A percentile compares a stretch with the other conserved stretches of the same genome.
phyloP scores from a whole-genome alignment of 1,140 invertebrate genomes.

The Tetramorium alpestre region DNA sequence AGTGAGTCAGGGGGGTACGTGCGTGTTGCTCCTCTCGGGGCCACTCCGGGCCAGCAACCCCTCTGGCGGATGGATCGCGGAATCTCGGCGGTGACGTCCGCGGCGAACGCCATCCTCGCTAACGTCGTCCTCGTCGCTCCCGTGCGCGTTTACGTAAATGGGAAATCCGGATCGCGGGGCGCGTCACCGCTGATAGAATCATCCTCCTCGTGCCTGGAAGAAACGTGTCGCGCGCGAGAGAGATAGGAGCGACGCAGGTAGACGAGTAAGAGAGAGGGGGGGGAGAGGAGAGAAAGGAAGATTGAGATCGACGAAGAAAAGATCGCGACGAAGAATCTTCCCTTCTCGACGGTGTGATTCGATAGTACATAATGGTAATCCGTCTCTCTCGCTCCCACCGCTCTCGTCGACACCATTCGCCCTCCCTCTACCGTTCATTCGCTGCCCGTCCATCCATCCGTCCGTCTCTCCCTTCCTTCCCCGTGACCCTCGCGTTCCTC shows the following conservation, averaged over 20 bases:
- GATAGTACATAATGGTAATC: slow-evolving; percentile 45
- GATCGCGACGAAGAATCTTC: slow-evolving; percentile 38
- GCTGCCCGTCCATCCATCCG: too few species aligned
- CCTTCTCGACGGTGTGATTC: slow-evolving; percentile 38
- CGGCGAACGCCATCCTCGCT: background rate
- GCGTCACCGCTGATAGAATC: slow-evolving; percentile 18
- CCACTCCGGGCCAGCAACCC: slow-evolving; percentile 59
- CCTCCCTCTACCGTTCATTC: background rate
- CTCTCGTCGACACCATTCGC: slow-evolving; percentile 21
- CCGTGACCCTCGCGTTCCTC: slow-evolving; percentile 17
- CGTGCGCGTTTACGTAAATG: slow-evolving; percentile 45
- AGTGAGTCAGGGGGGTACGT: slow-evolving; percentile 48
- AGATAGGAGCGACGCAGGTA: background rate
- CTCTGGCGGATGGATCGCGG: slow-evolving; percentile 61
- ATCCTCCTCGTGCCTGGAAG: slow-evolving; percentile 18
- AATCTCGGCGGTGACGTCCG: slow-evolving; percentile 66
- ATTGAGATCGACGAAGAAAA: background rate
- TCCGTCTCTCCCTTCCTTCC: background rate
- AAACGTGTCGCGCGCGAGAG: background rate
- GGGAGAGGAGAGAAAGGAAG: slow-evolving; percentile 2
- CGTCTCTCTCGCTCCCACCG: slow-evolving; percentile 36
- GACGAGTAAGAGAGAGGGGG: background rate
- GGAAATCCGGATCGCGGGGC: background rate
- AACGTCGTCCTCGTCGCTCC: background rate
- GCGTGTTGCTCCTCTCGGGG: slow-evolving; percentile 5